Evolutionary conservation across 1,140 invertebrate species (phyloP), one percentile per base, ranked within the genome.

Genomic region (Uloborus diversus): DNA sequence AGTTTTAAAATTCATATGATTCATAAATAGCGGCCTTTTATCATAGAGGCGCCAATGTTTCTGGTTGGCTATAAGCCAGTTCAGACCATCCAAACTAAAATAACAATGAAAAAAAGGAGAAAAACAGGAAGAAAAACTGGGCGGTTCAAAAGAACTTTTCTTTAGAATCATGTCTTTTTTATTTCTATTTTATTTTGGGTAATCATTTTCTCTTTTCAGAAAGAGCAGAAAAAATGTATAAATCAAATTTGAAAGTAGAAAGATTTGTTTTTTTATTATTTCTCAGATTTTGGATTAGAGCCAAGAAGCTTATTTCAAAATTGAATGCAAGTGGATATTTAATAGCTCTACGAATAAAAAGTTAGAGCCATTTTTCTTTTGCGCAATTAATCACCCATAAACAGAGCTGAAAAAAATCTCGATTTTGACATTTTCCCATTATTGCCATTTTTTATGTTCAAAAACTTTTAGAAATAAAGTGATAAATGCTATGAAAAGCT

Each of bases 201-300:
- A 75, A 75, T 75, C 59, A 75, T 75, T 75, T 51, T 64, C 57
- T 64, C 71, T 75, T 75, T 75, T 64, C 28, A 62, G 71, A 62
- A 64, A 17, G 28, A 13, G 1, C 49, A 7, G 49, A 17, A 47
- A 70, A 65, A 2, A 17, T 56, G 2, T 23, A n/a, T 30, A 59
- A 59, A 59, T 30, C 56, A 30, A n/a, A 59, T 59, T 59, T 59
- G 56, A 59, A 59, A 59, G 11, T 30, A 28, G 20, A 27, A 30
- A 13, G 56, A 59, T 14, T 59, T 30, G 42, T 11, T 14, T 13
- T 59, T 59, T 59, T 59, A 59, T 59, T 11, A 30, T 30, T 30
- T 59, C 49, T 53, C 23, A 53, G 49, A 14, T 51, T 27, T 75
- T 75, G 71, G 71, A 23, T 23, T 14, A 3, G 32, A 7, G 27